These are phyloP conservation scores for Gymnorhina tibicen DNA, from an alignment of 2,113 vertebrate species.

Conservation along the genomic window DNA sequence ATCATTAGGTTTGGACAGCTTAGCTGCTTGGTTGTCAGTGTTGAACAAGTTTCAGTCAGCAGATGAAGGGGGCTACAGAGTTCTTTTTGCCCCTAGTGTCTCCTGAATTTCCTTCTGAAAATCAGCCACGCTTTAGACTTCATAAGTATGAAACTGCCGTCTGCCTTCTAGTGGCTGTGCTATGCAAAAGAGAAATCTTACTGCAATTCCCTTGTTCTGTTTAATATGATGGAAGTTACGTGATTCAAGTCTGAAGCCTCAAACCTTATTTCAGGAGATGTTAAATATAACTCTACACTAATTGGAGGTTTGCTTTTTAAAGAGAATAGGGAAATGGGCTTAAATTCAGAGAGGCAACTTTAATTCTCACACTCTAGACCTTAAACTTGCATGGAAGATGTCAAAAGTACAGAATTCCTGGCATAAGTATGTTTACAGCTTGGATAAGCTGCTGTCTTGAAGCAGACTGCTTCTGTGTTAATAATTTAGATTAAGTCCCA, in stretches of 20 bases:
- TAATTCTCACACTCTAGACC: background rate
- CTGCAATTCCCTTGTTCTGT: background rate
- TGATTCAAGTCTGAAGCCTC: background rate
- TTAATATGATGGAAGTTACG: background rate
- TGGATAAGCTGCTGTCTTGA: background rate
- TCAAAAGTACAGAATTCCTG: background rate
- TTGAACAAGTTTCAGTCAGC: background rate
- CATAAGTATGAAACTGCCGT: background rate
- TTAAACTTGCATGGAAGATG: background rate
- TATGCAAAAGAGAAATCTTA: background rate
- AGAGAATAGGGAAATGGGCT: background rate
- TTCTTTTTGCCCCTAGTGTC: background rate
- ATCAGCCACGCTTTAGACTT: background rate
- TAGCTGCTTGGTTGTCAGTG: background rate
- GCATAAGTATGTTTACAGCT: background rate
- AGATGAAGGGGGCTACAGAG: background rate
- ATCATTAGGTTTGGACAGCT: background rate
- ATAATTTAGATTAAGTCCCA: background rate
- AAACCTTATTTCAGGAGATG: background rate
- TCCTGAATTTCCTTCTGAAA: background rate
- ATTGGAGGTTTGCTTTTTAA: background rate
- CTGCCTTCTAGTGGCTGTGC: constrained; percentile 6
- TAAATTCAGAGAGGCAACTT: background rate
- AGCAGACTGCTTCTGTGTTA: background rate
- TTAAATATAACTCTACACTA: background rate